Evolutionary conservation across 2,113 vertebrate species (phyloP).

Genomic region (Scytalopus superciliaris): DNA sequence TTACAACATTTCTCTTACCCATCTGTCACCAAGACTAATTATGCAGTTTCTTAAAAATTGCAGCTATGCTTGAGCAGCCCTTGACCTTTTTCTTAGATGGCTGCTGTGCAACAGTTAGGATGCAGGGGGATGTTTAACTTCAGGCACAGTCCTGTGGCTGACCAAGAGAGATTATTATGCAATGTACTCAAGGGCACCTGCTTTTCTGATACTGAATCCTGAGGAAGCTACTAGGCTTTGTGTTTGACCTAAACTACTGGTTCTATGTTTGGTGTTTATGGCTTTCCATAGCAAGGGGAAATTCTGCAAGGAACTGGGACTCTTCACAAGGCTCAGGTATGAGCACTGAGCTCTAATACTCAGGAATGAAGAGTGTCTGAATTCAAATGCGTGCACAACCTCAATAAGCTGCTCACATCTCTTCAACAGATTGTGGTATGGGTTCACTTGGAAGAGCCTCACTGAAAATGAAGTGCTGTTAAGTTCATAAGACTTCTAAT

Average conservation of each 20-base stretch:
- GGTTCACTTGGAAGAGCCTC: neutral
- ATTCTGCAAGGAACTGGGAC: neutral
- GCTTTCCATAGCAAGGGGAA: neutral
- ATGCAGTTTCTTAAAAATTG: neutral
- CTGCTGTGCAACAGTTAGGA: neutral
- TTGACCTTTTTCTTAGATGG: neutral
- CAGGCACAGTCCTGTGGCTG: neutral
- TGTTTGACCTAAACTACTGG: neutral
- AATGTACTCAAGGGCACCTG: neutral
- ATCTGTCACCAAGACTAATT: neutral
- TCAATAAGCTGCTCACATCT: neutral
- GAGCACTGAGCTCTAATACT: neutral
- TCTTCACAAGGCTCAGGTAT: neutral
- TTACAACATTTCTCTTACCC: neutral
- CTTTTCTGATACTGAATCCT: neutral
- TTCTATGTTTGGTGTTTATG: neutral
- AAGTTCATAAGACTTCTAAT: neutral
- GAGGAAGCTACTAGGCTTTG: neutral
- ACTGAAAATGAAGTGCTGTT: neutral
- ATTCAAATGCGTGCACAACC: neutral
- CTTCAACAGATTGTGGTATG: neutral
- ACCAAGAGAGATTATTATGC: neutral
- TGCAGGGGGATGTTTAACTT: neutral
- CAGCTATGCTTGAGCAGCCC: neutral
- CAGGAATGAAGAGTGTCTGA: neutral